Evolutionary conservation across 64 coral and sea anemone species (phyloP), one percentile per base, ranked within the genome.

Genomic region (Stichodactyla helianthus): DNA sequence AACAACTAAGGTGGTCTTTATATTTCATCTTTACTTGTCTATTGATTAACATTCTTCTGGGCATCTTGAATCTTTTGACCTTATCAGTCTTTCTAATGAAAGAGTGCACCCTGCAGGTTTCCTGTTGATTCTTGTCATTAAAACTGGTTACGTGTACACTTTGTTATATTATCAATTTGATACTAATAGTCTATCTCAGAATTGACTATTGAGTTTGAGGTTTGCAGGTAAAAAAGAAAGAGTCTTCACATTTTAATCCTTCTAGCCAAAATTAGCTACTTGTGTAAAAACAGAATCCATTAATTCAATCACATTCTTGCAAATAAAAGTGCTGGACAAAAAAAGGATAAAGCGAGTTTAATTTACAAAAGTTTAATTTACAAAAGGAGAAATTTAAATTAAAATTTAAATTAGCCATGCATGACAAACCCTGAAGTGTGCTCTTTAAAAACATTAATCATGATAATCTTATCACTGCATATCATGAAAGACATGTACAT

Each of bases 21-120:
- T 13, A 70, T 70, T 70, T 70, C 65, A 70, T 70, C 65, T 20
- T 31, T 22, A 54, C 51, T 20, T 52, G 50, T 53, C 78, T 81
- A 51, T 81, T 28, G 78, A 81, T 51, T 10, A 74, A 74, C 68
- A 74, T 74, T 74, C 68, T 74, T 81, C 14, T 54, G 78, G 53
- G 53, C 78, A 81, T 81, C 78, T 81, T 81, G 78, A 81, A 81
- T 52, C 50, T 74, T 74, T 81, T 81, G 18, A 81, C 78, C 68
- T 51, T 51, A 81, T 81, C 78, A 81, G 18, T 81, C 52, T 19
- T 18, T 18, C 52, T 81, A 17, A 54, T 53, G 50, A 81, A 81
- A 81, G 78, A 54, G 50, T 44, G 50, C 18, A 81, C 17, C 78
- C 78, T 28, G 22, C 78, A 54, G 78, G 51, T 81, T 81, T 81